Conservation (phyloP, 1,140 invertebrate genomes). For the Paraescarpia echinospica region DNA sequence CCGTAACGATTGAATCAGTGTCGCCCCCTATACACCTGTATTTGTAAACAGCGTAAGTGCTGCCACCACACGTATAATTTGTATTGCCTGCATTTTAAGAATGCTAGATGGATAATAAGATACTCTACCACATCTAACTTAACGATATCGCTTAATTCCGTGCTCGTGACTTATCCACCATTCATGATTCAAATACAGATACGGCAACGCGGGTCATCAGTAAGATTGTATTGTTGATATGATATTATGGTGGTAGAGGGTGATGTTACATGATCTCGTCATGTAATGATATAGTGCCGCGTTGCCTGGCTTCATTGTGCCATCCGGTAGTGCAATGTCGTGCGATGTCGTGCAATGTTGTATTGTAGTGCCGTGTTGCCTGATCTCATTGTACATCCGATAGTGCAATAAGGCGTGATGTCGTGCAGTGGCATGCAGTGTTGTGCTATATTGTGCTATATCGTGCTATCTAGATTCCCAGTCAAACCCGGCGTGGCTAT, state of each 20-base stretch:
- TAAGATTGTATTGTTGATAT: neutral
- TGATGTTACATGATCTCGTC: no score
- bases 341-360: no score
- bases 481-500: neutral
- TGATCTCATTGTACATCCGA: neutral
- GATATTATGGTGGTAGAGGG: neutral
- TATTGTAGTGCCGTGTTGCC: no score
- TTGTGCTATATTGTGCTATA: no score
- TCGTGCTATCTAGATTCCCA: no score
- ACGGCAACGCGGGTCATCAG: neutral
- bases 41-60: neutral
- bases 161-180: neutral
- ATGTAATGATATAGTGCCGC: no score
- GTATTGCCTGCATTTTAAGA: neutral
- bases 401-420: no score
- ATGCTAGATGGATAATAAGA: no score
- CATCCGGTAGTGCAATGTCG: no score
- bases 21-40: neutral
- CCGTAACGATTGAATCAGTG: neutral
- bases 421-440: no score
- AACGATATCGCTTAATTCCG: neutral
- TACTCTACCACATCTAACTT: neutral
- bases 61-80: neutral
- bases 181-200: neutral
- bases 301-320: neutral